These are phyloP conservation scores for Brienomyrus longianalis DNA, from an alignment of 2,113 vertebrate genomes.

Conservation along the genomic window DNA sequence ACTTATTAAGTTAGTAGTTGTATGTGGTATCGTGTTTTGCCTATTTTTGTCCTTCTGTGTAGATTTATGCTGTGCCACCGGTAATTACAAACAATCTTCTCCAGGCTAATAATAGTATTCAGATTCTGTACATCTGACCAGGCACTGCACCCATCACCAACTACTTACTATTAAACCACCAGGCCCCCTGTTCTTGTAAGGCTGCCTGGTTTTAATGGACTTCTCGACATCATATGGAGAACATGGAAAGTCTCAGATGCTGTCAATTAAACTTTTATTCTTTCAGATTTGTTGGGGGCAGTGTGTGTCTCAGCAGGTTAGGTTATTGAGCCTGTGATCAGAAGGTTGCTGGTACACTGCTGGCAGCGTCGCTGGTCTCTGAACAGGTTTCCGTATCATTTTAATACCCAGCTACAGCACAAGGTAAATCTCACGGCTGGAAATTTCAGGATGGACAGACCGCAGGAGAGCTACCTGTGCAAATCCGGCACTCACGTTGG, in stretches of 20 bases:
- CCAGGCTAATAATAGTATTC: background rate
- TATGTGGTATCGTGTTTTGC: background rate
- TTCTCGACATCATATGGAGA: background rate
- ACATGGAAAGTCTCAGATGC: constrained; percentile 53
- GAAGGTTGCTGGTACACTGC: background rate
- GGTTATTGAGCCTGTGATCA: background rate
- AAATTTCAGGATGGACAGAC: background rate
- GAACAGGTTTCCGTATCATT: background rate
- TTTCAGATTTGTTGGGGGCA: constrained; percentile 36
- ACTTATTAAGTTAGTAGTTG: background rate
- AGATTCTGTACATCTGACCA: background rate
- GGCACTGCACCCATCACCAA: background rate
- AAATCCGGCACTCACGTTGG: background rate
- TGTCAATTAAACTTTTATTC: constrained; percentile 62
- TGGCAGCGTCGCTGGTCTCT: background rate
- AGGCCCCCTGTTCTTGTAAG: background rate
- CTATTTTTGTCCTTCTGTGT: background rate
- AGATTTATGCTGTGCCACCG: too few species aligned
- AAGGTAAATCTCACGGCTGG: background rate
- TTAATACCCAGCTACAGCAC: constrained; percentile 32
- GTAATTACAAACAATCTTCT: background rate
- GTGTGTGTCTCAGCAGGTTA: background rate
- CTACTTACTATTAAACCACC: background rate
- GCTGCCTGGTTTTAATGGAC: background rate
- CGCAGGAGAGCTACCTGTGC: background rate